Evolutionary conservation across 2,113 vertebrate genomes (phyloP).

Genomic region (Platysteira castanea): DNA sequence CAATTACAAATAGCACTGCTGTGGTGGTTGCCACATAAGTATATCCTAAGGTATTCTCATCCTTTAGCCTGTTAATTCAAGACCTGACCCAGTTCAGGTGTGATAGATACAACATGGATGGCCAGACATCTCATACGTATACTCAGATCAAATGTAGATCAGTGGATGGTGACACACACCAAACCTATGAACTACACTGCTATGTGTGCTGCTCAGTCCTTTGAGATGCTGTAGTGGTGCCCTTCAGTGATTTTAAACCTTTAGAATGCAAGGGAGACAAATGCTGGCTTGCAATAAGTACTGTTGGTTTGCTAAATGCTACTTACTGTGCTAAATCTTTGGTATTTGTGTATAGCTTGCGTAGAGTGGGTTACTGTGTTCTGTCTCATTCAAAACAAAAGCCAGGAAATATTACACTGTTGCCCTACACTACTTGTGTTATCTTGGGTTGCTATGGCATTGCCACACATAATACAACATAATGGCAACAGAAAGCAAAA

Average conservation of each 20-base stretch:
- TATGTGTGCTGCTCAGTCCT: background rate
- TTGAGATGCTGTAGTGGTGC: background rate
- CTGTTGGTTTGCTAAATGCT: background rate
- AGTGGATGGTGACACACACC: background rate
- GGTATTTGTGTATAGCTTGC: background rate
- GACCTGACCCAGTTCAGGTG: background rate
- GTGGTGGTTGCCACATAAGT: background rate
- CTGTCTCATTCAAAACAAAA: constrained; percentile 7
- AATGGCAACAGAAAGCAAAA: constrained; percentile 28
- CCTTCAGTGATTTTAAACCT: background rate
- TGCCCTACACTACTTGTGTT: background rate
- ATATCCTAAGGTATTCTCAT: background rate
- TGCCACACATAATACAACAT: background rate
- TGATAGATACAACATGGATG: background rate
- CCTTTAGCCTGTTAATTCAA: background rate
- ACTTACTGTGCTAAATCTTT: background rate
- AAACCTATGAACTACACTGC: background rate
- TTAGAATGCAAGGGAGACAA: background rate
- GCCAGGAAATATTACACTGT: background rate
- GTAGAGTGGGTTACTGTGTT: background rate
- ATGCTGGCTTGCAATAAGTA: background rate
- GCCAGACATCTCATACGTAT: accelerated
- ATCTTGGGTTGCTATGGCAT: constrained; percentile 41
- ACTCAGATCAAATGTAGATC: background rate
- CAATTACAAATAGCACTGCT: background rate